Evolutionary conservation across 2,797 vertebrate species (phyloP), one percentile per base, ranked within the genome.

Genomic region (Leuciscus waleckii): DNA sequence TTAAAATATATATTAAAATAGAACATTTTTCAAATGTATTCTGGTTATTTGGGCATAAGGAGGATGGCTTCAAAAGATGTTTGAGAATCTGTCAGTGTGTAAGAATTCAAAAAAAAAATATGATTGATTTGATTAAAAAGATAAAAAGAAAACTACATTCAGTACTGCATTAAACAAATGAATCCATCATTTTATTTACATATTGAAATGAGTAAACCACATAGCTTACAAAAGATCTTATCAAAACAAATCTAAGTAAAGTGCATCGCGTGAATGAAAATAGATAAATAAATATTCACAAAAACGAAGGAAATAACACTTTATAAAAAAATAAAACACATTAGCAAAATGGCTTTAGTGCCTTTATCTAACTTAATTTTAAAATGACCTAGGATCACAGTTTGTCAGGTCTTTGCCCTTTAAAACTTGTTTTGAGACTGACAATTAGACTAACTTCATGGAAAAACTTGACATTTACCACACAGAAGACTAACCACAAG

Each of bases 171-270:
- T 37, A 9, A 56, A 76, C 37, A 74, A 73, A 58, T 7, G 5
- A 68, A 76, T 79, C 19, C 80, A n/a, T 76, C 35, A 23, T 51
- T 90, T 88, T 87, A 85, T 86, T 51, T 37, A 83, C 68, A 87
- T 61, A 56, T 58, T 29, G 2, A 83, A 35, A 71, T 37, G 14
- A 39, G 68, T 37, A 7, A 70, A 81, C 81, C 77, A 26, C 23
- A 39, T 74, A 84, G 73, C 68, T 85, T 86, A 82, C 67, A 79
- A 79, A 85, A 81, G 3, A 75, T 67, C 6, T 17, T 14, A 63
- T 76, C 43, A 81, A 63, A 79, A 71, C 65, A 54, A 73, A 54
- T 89, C 19, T 46, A 83, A 84, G 80, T 89, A 90, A 90, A 90
- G 89, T 90, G 89, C 89, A 89, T 68, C 56, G 68, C 56, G 84